Evolutionary conservation across 2,113 vertebrate species (phyloP), one percentile per base, ranked within the genome.

Genomic region (Mobula birostris): DNA sequence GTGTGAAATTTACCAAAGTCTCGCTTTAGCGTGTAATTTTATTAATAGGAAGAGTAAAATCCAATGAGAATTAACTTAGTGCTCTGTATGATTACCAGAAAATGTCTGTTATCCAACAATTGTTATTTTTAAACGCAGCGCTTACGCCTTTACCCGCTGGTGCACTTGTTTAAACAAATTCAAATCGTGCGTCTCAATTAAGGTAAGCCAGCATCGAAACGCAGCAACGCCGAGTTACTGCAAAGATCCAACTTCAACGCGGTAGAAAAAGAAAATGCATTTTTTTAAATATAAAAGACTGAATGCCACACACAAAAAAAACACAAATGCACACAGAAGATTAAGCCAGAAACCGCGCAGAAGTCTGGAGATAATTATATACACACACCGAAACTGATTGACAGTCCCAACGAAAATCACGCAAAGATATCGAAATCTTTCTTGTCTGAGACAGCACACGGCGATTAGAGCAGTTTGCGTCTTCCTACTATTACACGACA

Each of bases 331-430:
- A 61, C 56, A 29, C 21, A 40, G n/a, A 79, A 87, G 48, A 88
- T n/a, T 63, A 88, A 85, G 7, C 40, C 27, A 11, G 11, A 88
- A 88, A 88, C 58, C 58, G 27, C 83, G 83, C 12, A 87, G 29
- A 87, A 87, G 83, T 27, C 27, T 88, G 27, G 83, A 88, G 24
- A 61, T 88, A 63, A 88, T 88, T 88, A 63, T 58, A 58, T 61
- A 70, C 68, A 87, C 83, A 61, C 58, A 88, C 83, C 27, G 2
- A 21, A 48, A 87, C 56, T n/a, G 83, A 63, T 63, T 88, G 83
- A 63, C 58, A 88, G 83, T 29, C 61, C 24, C 21, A 27, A 9
- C 58, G 8, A 87, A 88, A 88, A 61, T 88, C 58, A 63, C 24
- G 58, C 27, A 27, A 63, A 88, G 56, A 88, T 88, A 63, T 12